phyloP scores from a whole-genome alignment of 2,888 invertebrate species.

The Drosophila borborema region DNA sequence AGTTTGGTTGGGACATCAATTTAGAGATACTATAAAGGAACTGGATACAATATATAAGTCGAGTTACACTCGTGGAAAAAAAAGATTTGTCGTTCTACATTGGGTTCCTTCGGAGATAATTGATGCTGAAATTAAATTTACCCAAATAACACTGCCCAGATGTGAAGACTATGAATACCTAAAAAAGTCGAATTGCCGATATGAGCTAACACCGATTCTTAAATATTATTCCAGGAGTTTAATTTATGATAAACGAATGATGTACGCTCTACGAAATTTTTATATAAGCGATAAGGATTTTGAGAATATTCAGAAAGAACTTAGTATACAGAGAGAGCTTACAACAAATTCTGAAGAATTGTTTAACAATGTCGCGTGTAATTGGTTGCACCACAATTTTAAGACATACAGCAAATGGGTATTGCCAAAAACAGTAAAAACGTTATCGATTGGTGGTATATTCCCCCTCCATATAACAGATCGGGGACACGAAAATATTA shows the following conservation, averaged over 20 bases:
- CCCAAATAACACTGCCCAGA: slow-evolving; percentile 88
- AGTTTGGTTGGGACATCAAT: slow-evolving; percentile 89
- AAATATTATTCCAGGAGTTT: slow-evolving; percentile 89
- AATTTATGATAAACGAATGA: slow-evolving; percentile 80
- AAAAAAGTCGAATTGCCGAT: slow-evolving; percentile 86
- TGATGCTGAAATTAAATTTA: slow-evolving; percentile 85
- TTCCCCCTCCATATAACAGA: slow-evolving; percentile 88
- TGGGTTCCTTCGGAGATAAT: slow-evolving; percentile 89
- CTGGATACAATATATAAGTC: slow-evolving; percentile 76
- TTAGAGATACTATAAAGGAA: slow-evolving; percentile 84
- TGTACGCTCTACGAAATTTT: slow-evolving; percentile 67
- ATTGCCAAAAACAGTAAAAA: slow-evolving; percentile 50
- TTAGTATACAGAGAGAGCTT: slow-evolving; percentile 21
- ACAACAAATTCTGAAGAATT: slow-evolving; percentile 20
- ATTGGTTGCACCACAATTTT: slow-evolving; percentile 87
- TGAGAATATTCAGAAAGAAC: slow-evolving; percentile 28
- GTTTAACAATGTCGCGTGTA: slow-evolving; percentile 87
- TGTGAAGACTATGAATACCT: slow-evolving; percentile 86
- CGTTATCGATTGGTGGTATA: slow-evolving; percentile 80
- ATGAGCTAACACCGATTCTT: slow-evolving; percentile 89
- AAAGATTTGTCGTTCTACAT: slow-evolving; percentile 87
- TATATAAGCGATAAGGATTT: slow-evolving; percentile 55
- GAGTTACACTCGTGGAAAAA: slow-evolving; percentile 46
- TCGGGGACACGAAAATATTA: slow-evolving; percentile 86
- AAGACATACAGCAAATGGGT: slow-evolving; percentile 86